Evolutionary conservation across 2,888 invertebrate species (phyloP).

Genomic region (Meiosimyza platycephala): DNA sequence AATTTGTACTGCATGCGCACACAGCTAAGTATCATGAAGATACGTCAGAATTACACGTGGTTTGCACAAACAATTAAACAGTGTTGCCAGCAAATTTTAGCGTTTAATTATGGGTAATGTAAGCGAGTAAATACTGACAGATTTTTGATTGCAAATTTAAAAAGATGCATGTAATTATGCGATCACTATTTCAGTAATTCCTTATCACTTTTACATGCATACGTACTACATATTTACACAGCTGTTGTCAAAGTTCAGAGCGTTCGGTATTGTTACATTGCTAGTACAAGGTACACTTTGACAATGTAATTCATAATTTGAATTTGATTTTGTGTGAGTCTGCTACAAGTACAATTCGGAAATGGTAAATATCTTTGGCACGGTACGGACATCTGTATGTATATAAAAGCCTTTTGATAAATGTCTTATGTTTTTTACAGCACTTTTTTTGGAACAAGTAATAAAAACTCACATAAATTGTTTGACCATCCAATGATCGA

Average conservation of each 20-base stretch:
- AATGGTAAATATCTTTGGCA: no score
- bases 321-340: no score
- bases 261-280: neutral
- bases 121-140: neutral
- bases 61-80: neutral
- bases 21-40: neutral
- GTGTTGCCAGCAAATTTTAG: neutral
- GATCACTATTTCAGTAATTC: neutral
- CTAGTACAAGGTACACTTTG: no score
- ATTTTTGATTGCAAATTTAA: neutral
- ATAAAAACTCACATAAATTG: no score
- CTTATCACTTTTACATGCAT: neutral
- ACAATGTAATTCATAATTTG: no score
- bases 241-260: neutral
- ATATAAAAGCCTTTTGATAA: no score
- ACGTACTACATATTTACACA: neutral
- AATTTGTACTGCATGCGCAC: neutral
- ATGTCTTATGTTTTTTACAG: no score
- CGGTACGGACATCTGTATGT: no score
- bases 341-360: no score
- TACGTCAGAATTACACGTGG: constrained; percentile 18
- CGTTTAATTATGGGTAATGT: neutral
- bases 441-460: no score
- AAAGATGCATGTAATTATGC: no score
- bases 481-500: no score